Percentiles rank a stretch among this genome's conserved stretches.
Conservation (phyloP, 2,888 invertebrate genomes). For the Drosophila mulleri region DNA sequence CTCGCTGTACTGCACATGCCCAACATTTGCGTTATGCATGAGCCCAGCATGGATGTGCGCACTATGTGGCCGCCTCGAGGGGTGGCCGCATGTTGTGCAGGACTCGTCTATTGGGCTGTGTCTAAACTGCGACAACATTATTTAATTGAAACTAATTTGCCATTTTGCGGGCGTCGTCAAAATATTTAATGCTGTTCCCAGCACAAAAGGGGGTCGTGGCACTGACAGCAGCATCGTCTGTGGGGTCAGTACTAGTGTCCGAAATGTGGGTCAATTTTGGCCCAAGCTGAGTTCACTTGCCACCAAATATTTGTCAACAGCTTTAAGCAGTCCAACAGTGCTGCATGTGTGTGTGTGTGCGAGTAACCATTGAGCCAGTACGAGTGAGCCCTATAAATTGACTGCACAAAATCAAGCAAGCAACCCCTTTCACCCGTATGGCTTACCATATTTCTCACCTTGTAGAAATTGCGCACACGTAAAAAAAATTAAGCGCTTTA, state of each 20-base stretch:
- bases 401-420: conserved; percentile 17
- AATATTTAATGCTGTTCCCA: conserved; percentile 58
- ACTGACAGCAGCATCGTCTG: neutral
- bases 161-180: conserved; percentile 73
- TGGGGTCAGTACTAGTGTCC: conserved; percentile 15
- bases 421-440: neutral
- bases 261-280: conserved; percentile 44
- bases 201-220: conserved; percentile 25
- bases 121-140: conserved; percentile 78
- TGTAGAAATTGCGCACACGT: conserved; percentile 47
- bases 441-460: conserved; percentile 73
- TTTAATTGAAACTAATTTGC: conserved; percentile 84
- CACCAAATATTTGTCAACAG: conserved; percentile 14
- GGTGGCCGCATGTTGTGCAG: neutral
- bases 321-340: conserved; percentile 27
- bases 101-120: conserved; percentile 24
- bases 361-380: conserved; percentile 12
- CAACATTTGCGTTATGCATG: conserved; percentile 78
- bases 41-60: conserved; percentile 35
- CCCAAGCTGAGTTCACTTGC: conserved; percentile 22
- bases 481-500: conserved; percentile 79
- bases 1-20: conserved; percentile 41
- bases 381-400: conserved; percentile 9
- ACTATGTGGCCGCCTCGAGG: neutral
- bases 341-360: neutral